Conservation (phyloP, 2,113 vertebrate species). For the Manacus vitellinus region DNA sequence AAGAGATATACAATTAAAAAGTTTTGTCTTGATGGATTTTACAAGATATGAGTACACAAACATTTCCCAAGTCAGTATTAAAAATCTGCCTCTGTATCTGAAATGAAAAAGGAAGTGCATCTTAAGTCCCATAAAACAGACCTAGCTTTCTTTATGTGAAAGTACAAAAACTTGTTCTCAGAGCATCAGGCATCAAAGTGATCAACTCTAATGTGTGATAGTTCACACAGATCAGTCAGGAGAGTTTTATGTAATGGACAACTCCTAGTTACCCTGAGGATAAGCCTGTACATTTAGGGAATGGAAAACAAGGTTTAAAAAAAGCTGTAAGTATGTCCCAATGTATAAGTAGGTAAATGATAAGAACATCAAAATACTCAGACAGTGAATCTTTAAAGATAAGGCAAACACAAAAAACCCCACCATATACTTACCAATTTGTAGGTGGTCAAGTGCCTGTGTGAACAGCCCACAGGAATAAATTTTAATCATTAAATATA, state of each 20-base stretch:
- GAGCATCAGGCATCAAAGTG: not conserved
- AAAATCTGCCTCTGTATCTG: not conserved
- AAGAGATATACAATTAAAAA: not conserved
- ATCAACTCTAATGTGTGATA: not conserved
- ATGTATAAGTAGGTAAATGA: not conserved
- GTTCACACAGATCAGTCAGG: not conserved
- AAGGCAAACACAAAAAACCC: not conserved
- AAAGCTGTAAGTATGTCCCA: fast-evolving
- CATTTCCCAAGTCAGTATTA: not conserved
- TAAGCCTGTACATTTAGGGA: not conserved
- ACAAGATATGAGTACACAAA: not conserved
- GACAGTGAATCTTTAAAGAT: not conserved
- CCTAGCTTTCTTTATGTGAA: not conserved
- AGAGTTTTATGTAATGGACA: not conserved
- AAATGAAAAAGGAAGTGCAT: not conserved
- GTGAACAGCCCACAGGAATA: constrained; percentile 88
- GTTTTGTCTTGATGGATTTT: not conserved
- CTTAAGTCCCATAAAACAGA: not conserved
- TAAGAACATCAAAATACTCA: not conserved
- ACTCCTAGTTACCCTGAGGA: not conserved
- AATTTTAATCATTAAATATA: constrained; percentile 95
- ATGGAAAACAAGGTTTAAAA: not conserved
- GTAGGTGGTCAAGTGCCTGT: constrained; percentile 80
- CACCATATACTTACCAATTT: constrained; percentile 77
- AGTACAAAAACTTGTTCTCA: not conserved